Evolutionary conservation across 2,797 vertebrate genomes (phyloP).

Genomic region (Falco columbarius): DNA sequence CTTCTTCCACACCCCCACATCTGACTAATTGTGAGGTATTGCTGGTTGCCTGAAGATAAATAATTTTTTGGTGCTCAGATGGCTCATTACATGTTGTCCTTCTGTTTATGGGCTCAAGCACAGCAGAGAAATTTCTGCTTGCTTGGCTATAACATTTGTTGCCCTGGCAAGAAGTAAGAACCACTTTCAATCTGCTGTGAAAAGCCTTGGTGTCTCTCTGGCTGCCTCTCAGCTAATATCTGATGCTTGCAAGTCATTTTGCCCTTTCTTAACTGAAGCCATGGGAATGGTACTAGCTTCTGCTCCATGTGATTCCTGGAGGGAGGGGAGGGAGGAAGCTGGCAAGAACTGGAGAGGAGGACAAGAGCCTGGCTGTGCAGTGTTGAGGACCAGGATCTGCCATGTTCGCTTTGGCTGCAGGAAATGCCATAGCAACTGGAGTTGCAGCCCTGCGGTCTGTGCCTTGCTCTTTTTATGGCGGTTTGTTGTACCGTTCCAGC

Average conservation of each 20-base stretch:
- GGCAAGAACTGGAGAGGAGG: background rate
- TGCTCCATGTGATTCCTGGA: background rate
- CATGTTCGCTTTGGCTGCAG: background rate
- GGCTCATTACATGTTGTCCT: background rate
- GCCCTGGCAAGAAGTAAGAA: slow-evolving; percentile 26
- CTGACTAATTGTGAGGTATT: background rate
- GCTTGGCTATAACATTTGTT: slow-evolving; percentile 37
- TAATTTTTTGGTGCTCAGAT: slow-evolving; percentile 37
- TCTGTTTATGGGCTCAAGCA: slow-evolving; percentile 25
- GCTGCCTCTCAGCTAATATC: background rate
- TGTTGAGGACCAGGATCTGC: background rate
- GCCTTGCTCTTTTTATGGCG: background rate
- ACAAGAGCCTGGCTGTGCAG: background rate
- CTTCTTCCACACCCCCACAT: background rate
- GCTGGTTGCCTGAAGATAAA: background rate
- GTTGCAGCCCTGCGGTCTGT: background rate
- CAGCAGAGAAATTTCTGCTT: slow-evolving; percentile 33
- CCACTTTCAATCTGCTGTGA: slow-evolving; percentile 13
- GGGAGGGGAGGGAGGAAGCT: background rate
- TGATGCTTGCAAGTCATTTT: background rate
- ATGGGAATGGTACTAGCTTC: background rate
- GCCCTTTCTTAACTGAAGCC: background rate
- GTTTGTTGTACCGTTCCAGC: background rate
- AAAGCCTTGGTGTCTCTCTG: background rate
- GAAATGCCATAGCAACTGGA: background rate